Conservation (phyloP, 2,113 vertebrate genomes). For the Zapus hudsonius region DNA sequence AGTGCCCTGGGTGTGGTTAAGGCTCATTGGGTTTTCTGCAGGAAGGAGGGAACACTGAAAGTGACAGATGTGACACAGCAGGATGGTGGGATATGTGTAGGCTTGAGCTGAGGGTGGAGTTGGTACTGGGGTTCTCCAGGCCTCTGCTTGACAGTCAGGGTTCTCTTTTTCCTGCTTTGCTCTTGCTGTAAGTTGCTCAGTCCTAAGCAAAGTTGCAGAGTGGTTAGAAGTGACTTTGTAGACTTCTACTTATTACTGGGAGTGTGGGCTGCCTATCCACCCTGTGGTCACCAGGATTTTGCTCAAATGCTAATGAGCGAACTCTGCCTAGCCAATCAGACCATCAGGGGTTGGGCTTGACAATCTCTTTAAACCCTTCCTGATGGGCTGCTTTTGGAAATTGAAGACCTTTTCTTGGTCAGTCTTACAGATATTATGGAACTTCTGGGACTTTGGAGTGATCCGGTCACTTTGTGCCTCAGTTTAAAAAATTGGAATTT, state of each 20-base stretch:
- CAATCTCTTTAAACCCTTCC: background rate
- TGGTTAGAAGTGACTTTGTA: accelerated
- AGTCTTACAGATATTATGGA: background rate
- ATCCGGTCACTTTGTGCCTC: background rate
- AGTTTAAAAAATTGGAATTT: background rate
- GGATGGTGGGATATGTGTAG: constrained; percentile 14
- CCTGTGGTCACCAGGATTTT: background rate
- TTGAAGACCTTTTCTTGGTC: background rate
- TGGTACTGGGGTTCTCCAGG: background rate
- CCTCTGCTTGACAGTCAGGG: background rate
- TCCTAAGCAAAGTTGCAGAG: background rate
- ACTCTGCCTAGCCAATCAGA: background rate
- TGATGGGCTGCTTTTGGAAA: background rate
- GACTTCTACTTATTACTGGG: background rate
- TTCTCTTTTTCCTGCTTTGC: background rate
- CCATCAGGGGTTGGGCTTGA: accelerated
- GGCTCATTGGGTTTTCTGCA: constrained; percentile 67
- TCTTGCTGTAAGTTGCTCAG: no score
- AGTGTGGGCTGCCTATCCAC: no score
- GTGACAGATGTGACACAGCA: constrained; percentile 39
- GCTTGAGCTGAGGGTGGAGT: constrained; percentile 16
- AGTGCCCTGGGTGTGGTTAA: constrained; percentile 64
- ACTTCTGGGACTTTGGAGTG: background rate
- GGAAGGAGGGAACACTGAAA: constrained; percentile 71
- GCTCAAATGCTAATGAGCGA: background rate